Evolutionary conservation across 2,797 vertebrate genomes (phyloP).

Genomic region (Neosalanx taihuensis): DNA sequence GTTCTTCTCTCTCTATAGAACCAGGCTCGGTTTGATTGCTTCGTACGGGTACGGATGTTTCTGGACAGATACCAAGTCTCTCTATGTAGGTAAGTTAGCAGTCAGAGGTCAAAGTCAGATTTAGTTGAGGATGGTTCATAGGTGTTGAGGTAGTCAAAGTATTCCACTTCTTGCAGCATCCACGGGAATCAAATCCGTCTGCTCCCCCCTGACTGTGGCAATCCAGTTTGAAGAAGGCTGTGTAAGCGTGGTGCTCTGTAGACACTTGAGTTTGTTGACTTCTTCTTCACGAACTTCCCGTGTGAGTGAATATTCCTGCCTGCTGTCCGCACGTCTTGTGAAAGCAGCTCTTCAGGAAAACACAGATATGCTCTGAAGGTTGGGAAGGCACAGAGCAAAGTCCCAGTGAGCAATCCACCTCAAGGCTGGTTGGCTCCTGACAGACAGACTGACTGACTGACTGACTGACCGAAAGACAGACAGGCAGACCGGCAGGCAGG

Average conservation of each 20-base stretch:
- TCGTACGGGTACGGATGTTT: background rate
- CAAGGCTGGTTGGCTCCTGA: background rate
- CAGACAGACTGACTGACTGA: background rate
- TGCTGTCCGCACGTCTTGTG: background rate
- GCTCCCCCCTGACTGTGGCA: too few species aligned
- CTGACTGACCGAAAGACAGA: background rate
- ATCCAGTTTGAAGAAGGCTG: background rate
- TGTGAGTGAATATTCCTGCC: background rate
- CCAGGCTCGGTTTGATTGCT: background rate
- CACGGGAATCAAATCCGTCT: background rate
- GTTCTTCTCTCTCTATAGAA: background rate
- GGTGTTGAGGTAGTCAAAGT: background rate
- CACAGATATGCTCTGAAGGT: background rate
- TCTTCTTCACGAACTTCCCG: background rate
- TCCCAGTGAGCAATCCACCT: background rate
- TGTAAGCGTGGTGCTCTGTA: background rate
- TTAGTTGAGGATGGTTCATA: background rate
- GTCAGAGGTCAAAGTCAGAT: background rate
- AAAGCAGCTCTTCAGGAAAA: background rate
- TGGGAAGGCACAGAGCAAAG: constrained; percentile 4
- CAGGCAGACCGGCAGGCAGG: background rate
- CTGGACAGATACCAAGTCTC: background rate
- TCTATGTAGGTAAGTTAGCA: background rate
- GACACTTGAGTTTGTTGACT: background rate
- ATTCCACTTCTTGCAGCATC: background rate